Percentiles rank a stretch among this genome's conserved stretches.
Evolutionary conservation across 2,113 vertebrate genomes (phyloP).

Genomic region (Tretioscincus oriximinensis): DNA sequence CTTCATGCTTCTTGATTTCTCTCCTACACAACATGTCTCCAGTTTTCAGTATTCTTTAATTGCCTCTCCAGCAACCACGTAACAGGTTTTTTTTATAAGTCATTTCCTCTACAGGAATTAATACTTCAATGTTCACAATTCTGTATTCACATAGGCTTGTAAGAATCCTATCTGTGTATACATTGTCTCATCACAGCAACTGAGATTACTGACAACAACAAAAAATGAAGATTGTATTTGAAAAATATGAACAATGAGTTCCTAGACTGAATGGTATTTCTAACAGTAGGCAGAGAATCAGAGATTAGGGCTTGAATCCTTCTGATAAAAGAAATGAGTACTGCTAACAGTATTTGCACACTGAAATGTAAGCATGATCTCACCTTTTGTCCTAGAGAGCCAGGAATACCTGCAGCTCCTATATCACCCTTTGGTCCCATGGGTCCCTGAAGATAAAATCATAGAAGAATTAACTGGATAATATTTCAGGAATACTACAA

Average conservation of each 20-base stretch:
- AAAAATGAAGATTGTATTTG: not conserved
- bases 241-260: not conserved
- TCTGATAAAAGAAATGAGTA: not conserved
- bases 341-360: not conserved
- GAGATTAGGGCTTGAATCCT: not conserved
- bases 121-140: too few species aligned
- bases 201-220: not conserved
- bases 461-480: not conserved
- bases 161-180: too few species aligned
- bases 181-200: too few species aligned
- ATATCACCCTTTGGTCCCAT: slow-evolving; percentile 66
- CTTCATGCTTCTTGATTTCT: too few species aligned
- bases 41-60: too few species aligned
- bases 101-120: too few species aligned
- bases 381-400: slow-evolving; percentile 65
- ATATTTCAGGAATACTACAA: not conserved
- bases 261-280: fast-evolving
- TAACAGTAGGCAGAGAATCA: fast-evolving
- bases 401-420: slow-evolving; percentile 58
- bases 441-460: slow-evolving; percentile 50
- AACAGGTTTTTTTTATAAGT: too few species aligned
- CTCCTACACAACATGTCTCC: too few species aligned
- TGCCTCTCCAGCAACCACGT: too few species aligned
- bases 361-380: not conserved
- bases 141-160: too few species aligned